Evolutionary conservation across 2,113 vertebrate species (phyloP).

Genomic region (Nestor notabilis): DNA sequence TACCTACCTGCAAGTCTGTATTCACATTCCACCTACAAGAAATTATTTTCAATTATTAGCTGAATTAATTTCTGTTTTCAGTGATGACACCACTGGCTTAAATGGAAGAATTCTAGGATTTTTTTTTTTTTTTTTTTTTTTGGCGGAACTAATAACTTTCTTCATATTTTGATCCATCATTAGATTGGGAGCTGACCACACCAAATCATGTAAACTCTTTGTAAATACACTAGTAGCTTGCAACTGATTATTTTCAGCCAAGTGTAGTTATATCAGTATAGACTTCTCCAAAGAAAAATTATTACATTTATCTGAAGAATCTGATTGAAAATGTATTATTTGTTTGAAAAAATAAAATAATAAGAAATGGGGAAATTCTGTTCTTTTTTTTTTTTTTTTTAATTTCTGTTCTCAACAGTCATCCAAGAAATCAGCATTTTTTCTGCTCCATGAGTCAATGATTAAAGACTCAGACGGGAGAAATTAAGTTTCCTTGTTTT

Average conservation of each 20-base stretch:
- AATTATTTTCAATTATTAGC: neutral
- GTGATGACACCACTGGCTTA: neutral
- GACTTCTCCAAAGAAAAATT: neutral
- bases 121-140: neutral
- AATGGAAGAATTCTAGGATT: neutral
- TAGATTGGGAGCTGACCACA: neutral
- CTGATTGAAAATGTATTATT: neutral
- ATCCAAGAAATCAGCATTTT: neutral
- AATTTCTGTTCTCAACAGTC: neutral
- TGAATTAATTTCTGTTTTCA: neutral
- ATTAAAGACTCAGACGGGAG: neutral
- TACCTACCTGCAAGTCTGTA: neutral
- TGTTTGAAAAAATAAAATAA: neutral
- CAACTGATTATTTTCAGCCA: neutral
- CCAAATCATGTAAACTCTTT: neutral
- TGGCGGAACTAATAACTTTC: no score
- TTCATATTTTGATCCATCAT: no score
- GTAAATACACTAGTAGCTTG: neutral
- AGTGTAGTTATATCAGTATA: neutral
- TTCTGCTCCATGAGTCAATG: neutral
- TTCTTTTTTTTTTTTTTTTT: neutral
- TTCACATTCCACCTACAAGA: neutral
- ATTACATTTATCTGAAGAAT: neutral
- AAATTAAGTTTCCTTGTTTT: neutral
- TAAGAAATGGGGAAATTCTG: neutral